Percentiles rank a stretch among this genome's conserved stretches.
phyloP scores from a whole-genome alignment of 2,113 vertebrate species.

The Polyodon spathula region DNA sequence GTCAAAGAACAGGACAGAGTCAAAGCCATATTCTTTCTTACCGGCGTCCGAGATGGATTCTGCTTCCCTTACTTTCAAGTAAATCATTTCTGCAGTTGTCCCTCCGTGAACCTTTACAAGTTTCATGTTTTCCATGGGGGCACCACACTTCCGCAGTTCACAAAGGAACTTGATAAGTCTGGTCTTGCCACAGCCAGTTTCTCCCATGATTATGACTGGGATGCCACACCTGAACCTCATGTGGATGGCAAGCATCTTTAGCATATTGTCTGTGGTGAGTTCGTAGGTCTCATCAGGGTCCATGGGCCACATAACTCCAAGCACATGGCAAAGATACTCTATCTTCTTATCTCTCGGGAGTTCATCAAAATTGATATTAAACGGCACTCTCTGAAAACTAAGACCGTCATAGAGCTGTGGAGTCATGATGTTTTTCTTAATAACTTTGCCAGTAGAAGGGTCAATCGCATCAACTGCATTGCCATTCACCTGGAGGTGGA shows the following conservation, averaged over 20 bases:
- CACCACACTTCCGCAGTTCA: conserved; percentile 51
- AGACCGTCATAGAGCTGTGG: conserved; percentile 55
- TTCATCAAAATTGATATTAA: conserved; percentile 75
- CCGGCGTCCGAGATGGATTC: conserved; percentile 58
- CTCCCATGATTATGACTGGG: conserved; percentile 92
- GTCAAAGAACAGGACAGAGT: conserved; percentile 87
- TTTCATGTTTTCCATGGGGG: conserved; percentile 69
- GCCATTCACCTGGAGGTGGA: conserved; percentile 58
- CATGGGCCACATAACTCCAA: conserved; percentile 66
- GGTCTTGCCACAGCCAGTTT: conserved; percentile 92
- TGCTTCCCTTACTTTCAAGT: conserved; percentile 65
- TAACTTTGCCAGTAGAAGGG: conserved; percentile 45
- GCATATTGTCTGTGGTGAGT: conserved; percentile 83
- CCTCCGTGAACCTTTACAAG: conserved; percentile 92
- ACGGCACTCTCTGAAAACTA: conserved; percentile 69
- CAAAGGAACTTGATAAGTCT: conserved; percentile 84
- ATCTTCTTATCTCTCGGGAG: conserved; percentile 73
- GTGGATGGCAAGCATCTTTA: conserved; percentile 89
- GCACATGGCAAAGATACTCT: conserved; percentile 64
- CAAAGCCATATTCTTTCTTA: conserved; percentile 53
- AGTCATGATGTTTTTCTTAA: conserved; percentile 71
- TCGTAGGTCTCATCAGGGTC: conserved; percentile 90
- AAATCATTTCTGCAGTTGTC: conserved; percentile 73
- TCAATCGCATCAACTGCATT: conserved; percentile 67
- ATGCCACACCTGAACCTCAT: conserved; percentile 92